These are phyloP conservation scores for Pachyseris speciosa DNA, from an alignment of 64 coral and sea anemone species.

Conservation along the genomic window DNA sequence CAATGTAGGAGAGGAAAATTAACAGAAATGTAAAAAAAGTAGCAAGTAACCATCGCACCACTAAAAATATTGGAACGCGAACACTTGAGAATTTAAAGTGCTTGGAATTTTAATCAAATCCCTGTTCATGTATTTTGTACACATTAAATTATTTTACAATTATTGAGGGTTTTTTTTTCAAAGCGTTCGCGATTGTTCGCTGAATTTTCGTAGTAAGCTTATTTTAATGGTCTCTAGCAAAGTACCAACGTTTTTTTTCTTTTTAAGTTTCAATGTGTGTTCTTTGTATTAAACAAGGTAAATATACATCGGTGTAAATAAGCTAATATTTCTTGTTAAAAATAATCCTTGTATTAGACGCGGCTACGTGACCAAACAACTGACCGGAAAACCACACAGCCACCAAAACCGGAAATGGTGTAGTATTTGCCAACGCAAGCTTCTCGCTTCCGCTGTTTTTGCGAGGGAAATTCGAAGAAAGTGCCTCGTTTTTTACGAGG, in stretches of 20 bases:
- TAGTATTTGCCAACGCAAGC: not conserved
- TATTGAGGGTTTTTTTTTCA: not conserved
- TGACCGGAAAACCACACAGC: constrained; percentile 38
- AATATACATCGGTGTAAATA: constrained; percentile 15
- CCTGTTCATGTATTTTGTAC: not conserved
- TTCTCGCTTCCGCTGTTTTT: not conserved
- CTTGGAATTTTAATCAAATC: constrained; percentile 20
- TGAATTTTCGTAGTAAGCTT: not conserved
- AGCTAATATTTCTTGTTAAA: constrained; percentile 42
- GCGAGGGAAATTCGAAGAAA: constrained; percentile 13
- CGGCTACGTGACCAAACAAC: constrained; percentile 27
- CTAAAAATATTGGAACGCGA: not conserved
- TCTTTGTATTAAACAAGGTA: constrained; percentile 15
- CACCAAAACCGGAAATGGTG: constrained; percentile 15
- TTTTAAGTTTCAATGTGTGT: not conserved
- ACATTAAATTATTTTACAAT: not conserved
- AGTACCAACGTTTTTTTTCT: not conserved
- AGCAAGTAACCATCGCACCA: not conserved
- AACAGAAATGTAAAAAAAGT: not conserved
- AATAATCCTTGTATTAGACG: constrained; percentile 28
- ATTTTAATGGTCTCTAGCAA: not conserved
- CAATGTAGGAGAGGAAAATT: not conserved
- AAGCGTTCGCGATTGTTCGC: not conserved
- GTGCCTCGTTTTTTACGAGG: not conserved
- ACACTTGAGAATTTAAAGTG: constrained; percentile 2